Evolutionary conservation across 2,888 invertebrate species (phyloP), one percentile per base, ranked within the genome.

Genomic region (Platynereis dumerilii): DNA sequence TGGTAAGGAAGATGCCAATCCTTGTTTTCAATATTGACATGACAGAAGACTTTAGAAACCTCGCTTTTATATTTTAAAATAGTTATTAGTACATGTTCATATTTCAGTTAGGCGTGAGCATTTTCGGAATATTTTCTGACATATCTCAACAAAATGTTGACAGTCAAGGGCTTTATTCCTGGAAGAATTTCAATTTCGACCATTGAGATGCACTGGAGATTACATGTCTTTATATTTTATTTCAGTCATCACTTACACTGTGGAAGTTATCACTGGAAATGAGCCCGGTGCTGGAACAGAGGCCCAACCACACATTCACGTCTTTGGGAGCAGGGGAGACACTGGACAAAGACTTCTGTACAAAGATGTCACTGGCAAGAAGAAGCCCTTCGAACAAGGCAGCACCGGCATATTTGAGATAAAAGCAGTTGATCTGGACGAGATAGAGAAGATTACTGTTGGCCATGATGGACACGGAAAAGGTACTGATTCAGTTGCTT

Each of bases 351-450:
- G 72, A 24, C 53, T 66, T n/a, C 63, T 75, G 17, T 54, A 22
- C 65, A 60, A 65, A 34, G 70, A 67, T 10, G n/a, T 58, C 26
- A 65, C 65, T 59, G 59, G 29, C 45, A 54, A 39, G 44, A n/a
- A 70, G 58, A 24, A n/a, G 15, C 15, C 15, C 3, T 74, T 74
- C 56, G 66, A 68, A 52, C 44, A 24, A 24, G 74, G 72, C 15
- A 74, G 78, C 75, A 71, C 72, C 24, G 81, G 80, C 66, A 69
- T 71, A 56, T 83, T 80, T 75, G 75, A 76, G 54, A 27, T 82
- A 22, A 78, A 82, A 69, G 80, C 80, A n/a, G 78, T 82, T 17
- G 68, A 74, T 57, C 65, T 83, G 28, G 75, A 76, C 57, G 72
- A 72, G 27, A 54, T 83, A n/a, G 69, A 39, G 28, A 74, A 77